Percentiles rank a stretch among this genome's conserved stretches.
Evolutionary conservation across 2,113 vertebrate species (phyloP).

Genomic region (Strix aluco): DNA sequence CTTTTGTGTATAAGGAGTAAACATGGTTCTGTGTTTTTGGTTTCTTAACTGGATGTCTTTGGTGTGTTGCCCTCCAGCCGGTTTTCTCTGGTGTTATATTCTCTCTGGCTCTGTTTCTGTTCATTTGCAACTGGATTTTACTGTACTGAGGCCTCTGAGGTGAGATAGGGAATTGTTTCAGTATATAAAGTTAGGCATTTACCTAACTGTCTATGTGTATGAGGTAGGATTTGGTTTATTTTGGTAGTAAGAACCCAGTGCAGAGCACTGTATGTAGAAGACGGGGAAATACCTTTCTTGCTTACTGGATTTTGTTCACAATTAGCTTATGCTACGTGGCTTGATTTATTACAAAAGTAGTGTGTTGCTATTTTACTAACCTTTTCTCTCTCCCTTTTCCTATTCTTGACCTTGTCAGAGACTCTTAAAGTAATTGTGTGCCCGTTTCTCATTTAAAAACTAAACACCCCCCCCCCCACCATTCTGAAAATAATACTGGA

Average conservation of each 20-base stretch:
- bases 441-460: background rate
- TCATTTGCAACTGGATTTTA: background rate
- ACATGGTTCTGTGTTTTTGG: background rate
- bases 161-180: background rate
- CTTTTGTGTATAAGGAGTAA: background rate
- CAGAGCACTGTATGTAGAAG: background rate
- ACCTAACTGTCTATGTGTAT: accelerated
- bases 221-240: background rate
- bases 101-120: background rate
- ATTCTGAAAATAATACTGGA: background rate
- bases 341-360: background rate
- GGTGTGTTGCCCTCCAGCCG: background rate
- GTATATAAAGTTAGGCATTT: background rate
- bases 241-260: background rate
- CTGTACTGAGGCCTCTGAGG: background rate
- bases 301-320: background rate
- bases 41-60: background rate
- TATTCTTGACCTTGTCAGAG: background rate
- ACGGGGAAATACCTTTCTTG: background rate
- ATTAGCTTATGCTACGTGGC: background rate
- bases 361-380: background rate
- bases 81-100: background rate
- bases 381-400: background rate
- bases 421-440: background rate
- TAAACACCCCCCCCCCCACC: background rate